Conservation (phyloP, 2,888 invertebrate genomes). For the Graphium colonna region DNA sequence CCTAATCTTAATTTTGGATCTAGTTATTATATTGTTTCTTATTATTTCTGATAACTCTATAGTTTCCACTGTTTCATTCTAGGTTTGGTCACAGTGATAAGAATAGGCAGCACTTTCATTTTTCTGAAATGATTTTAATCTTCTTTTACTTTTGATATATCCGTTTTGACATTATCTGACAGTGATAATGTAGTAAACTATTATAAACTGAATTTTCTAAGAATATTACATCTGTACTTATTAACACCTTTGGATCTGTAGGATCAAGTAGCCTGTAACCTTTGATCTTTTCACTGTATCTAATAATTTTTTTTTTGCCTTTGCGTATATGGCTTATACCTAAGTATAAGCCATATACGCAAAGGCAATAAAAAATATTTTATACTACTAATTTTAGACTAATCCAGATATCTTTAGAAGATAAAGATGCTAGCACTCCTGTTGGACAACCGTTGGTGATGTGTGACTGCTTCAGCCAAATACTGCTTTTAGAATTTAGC, state of each 20-base stretch:
- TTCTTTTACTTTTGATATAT: slow-evolving; percentile 17
- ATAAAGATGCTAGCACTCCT: background rate
- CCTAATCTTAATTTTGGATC: slow-evolving; percentile 16
- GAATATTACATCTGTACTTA: too few relatives aligned
- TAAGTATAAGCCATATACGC: too few relatives aligned
- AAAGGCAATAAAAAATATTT: too few relatives aligned
- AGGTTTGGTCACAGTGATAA: background rate
- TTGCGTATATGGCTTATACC: too few relatives aligned
- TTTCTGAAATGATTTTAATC: background rate
- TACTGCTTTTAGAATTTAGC: slow-evolving; percentile 5
- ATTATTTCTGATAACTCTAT: background rate
- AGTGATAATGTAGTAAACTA: too few relatives aligned
- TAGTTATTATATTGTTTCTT: background rate
- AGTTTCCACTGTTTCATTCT: background rate
- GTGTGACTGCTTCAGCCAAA: slow-evolving; percentile 5
- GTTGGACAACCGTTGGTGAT: background rate
- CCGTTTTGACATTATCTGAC: slow-evolving; percentile 21
- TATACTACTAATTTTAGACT: too few relatives aligned
- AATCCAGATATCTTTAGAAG: background rate
- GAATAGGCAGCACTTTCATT: background rate
- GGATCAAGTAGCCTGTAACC: too few relatives aligned
- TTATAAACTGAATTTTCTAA: too few relatives aligned
- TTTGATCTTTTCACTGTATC: too few relatives aligned
- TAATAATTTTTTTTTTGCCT: too few relatives aligned
- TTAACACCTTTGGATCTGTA: too few relatives aligned